These are phyloP conservation scores for Pantherophis alleghaniensis DNA, from an alignment of 2,797 vertebrate species.

Conservation along the genomic window DNA sequence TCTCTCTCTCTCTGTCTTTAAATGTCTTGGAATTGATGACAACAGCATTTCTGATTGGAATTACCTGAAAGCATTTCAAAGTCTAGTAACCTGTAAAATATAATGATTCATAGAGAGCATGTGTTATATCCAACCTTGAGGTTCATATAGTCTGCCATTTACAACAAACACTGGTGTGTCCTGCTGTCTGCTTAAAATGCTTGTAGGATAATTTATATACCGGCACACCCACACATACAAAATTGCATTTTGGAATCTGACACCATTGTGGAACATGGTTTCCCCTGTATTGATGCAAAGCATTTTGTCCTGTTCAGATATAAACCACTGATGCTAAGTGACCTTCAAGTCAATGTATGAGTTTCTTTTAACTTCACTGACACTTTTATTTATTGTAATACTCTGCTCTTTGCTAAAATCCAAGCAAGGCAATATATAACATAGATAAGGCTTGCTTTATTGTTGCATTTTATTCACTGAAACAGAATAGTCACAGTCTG, in stretches of 20 bases:
- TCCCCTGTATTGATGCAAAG: background rate
- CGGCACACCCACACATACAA: background rate
- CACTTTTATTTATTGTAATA: conserved; percentile 39
- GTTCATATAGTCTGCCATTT: background rate
- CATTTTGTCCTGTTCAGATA: conserved; percentile 20
- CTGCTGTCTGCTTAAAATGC: background rate
- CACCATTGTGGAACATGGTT: background rate
- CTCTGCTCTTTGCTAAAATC: conserved; percentile 24
- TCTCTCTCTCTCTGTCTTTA: background rate
- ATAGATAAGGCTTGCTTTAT: conserved; percentile 22
- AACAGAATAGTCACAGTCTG: background rate
- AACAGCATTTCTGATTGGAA: conserved; percentile 6
- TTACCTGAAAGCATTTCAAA: background rate
- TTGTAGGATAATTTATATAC: background rate
- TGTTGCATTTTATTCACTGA: conserved; percentile 21
- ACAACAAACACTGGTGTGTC: background rate
- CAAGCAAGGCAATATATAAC: conserved; percentile 2
- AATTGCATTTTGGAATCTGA: background rate
- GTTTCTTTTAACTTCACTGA: conserved; percentile 25
- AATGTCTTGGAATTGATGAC: background rate
- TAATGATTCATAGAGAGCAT: background rate
- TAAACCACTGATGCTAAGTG: background rate
- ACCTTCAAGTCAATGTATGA: conserved; percentile 19
- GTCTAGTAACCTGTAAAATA: background rate
- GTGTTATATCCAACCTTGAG: background rate